Base-by-base conservation (phyloP, 2,113 vertebrate genomes). In the Micromys minutus region DNA sequence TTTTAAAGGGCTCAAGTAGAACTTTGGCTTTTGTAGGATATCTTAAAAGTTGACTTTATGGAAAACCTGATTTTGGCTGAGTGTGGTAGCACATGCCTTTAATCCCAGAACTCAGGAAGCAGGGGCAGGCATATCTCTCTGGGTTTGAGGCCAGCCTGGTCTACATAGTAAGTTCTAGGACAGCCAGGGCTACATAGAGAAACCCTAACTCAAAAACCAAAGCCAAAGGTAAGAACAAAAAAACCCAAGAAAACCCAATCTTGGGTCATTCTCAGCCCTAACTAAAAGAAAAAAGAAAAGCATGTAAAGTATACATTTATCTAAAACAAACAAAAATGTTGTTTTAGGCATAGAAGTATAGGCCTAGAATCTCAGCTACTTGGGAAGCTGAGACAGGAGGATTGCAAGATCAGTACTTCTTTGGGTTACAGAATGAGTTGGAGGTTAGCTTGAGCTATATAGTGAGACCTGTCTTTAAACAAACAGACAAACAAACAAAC, bases 21-120 rank as follows among this genome's bases (percentile, higher is more conserved):
- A 93, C 42, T 92, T 94, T 90, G 75, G 57, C 95, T 94, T 95
- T 96, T 92, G 83, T 16, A 95, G 52, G 29, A 67, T 84, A 4
- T 85, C 87, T 75, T 95, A 47, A 86, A 61, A 26, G 80, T 90
- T 96, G 79, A 90, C 72, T 83, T 92, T 90, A 19, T 52, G 94
- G 71, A 95, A 72, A 94, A 89, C 29, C 10, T 74, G 92, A 72
- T 67, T 3, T 61, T 83, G n/a, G 7, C 13, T 42, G 10, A 42
- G 13, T 61, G n/a, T 61, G 57, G 15, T 83, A n/a, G 57, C 26
- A 42, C n/a, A 83, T 6, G 4, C 26, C 39, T 63, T 84, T 84
- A 45, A 63, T 63, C 39, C 59, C 26, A 63, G 81, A 26, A 45
- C 39, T 84, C 57, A 31, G 57, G 24, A 84, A 59, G 81, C 59